Conservation (phyloP, 53 echinoderm and acorn worm species). For the Luidia sarsii region DNA sequence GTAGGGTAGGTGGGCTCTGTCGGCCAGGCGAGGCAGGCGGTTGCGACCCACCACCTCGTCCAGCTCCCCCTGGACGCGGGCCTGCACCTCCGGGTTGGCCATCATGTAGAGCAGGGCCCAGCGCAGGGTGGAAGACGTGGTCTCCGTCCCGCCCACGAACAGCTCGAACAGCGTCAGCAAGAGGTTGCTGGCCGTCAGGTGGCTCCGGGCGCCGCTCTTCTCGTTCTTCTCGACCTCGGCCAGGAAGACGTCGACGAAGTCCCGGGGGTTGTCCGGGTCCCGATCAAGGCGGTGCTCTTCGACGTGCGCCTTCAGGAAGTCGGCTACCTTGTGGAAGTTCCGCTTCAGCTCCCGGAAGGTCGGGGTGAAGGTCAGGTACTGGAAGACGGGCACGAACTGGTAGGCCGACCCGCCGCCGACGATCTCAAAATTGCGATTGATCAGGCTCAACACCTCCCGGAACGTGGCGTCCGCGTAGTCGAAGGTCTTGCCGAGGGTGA, state of each 20-base stretch:
- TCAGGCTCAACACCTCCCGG: neutral
- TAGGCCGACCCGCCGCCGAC: neutral
- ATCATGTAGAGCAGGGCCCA: slow-evolving; percentile 49
- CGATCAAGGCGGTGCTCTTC: slow-evolving; percentile 14
- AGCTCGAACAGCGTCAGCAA: slow-evolving; percentile 11
- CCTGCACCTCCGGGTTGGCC: slow-evolving; percentile 35
- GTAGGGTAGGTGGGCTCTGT: slow-evolving; percentile 44
- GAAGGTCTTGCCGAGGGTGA: slow-evolving; percentile 28
- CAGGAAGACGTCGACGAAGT: slow-evolving; percentile 49
- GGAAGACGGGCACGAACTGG: slow-evolving; percentile 12
- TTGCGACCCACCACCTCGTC: slow-evolving; percentile 36
- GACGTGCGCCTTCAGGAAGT: neutral
- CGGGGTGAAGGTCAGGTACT: slow-evolving; percentile 12
- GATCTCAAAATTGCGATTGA: slow-evolving; percentile 12
- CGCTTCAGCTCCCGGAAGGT: neutral
- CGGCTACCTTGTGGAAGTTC: neutral
- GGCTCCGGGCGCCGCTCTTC: slow-evolving; percentile 5
- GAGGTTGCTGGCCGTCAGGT: slow-evolving; percentile 11
- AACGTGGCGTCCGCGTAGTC: slow-evolving; percentile 35
- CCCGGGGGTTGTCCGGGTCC: slow-evolving; percentile 36
- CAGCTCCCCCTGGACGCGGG: slow-evolving; percentile 33
- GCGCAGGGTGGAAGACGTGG: slow-evolving; percentile 39
- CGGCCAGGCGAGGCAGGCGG: slow-evolving; percentile 32
- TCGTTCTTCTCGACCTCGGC: slow-evolving; percentile 12
- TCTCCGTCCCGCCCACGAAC: slow-evolving; percentile 51